Evolutionary conservation across 2,888 invertebrate species (phyloP), one percentile per base, ranked within the genome.

Genomic region (Lasioglossum zephyrum): DNA sequence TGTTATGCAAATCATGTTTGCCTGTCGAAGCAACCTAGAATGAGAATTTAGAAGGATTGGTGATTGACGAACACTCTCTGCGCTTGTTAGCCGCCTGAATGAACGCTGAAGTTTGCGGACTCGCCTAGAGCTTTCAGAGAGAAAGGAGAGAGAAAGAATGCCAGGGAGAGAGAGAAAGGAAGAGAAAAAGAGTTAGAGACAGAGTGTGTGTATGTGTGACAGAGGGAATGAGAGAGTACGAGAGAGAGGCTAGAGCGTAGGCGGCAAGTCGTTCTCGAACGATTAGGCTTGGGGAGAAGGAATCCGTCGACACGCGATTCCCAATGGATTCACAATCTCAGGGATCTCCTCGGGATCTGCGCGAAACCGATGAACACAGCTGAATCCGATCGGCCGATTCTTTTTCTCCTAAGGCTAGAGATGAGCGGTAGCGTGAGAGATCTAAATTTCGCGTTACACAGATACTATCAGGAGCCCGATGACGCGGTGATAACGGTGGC

Each of bases 401-500:
- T 84, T 84, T 84, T 84, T 85, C 85, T 72, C 84, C 85, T 85
- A 78, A 79, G 85, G 79, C 79, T 76, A 85, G 85, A 79, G 85
- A 85, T 69, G 79, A 79, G 86, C 86, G 73, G 85, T 85, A 85
- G 86, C 85, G 85, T 85, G 85, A 85, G 69, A 69, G 85, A 85
- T 85, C 77, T 82, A 86, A 86, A 86, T 88, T 88, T 69, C 82
- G 80, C 84, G 53, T 88, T 72, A 70, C 80, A 79, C 88, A 95
- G 95, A 69, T 92, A 92, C 84, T 95, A 94, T 87, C 94, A 93
- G 92, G 97, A 97, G 92, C 96, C 96, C 83, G 94, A 96, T 90
- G 96, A 96, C 89, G 96, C 96, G 94, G 97, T 96, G 92, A 96
- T 97, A 93, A 97, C 97, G 97, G 86, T 18, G 63, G 97, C 97